These are phyloP conservation scores for Pagetopsis macropterus DNA, from an alignment of 2,797 vertebrate genomes.

Conservation along the genomic window DNA sequence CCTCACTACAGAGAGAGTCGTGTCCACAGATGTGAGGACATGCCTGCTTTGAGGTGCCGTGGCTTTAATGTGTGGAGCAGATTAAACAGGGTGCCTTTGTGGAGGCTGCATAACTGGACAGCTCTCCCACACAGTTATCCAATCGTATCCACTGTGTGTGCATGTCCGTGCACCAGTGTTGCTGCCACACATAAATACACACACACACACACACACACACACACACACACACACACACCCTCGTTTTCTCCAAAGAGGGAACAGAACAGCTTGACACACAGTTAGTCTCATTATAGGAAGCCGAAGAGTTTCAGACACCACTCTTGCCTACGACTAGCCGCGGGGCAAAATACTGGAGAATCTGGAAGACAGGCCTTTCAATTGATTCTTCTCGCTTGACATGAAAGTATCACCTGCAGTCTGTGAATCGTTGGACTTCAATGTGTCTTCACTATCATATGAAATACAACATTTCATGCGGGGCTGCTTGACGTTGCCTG, in stretches of 20 bases:
- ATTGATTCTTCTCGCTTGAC: conserved; percentile 65
- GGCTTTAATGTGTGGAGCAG: conserved; percentile 74
- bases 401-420: conserved; percentile 70
- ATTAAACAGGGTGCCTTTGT: conserved; percentile 71
- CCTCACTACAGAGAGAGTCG: conserved; percentile 67
- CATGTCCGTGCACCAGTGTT: conserved; percentile 39
- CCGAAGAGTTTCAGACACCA: conserved; percentile 38
- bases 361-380: conserved; percentile 49
- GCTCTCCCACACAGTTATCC: conserved; percentile 58
- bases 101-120: conserved; percentile 58
- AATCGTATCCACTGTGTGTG: conserved; percentile 38
- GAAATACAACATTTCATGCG: conserved; percentile 22
- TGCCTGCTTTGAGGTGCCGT: conserved; percentile 74
- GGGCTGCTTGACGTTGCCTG: conserved; percentile 28
- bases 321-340: conserved; percentile 45
- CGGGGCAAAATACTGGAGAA: conserved; percentile 52
- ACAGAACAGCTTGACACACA: conserved; percentile 61
- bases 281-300: conserved; percentile 69
- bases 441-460: conserved; percentile 21
- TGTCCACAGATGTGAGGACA: conserved; percentile 75
- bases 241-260: conserved; percentile 44
- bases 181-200: conserved; percentile 6
- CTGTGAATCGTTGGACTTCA: conserved; percentile 42
- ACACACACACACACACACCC: conserved; percentile 19
- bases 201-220: background rate